Conservation (phyloP, 2,888 invertebrate genomes). For the Geotrupes spiniger region DNA sequence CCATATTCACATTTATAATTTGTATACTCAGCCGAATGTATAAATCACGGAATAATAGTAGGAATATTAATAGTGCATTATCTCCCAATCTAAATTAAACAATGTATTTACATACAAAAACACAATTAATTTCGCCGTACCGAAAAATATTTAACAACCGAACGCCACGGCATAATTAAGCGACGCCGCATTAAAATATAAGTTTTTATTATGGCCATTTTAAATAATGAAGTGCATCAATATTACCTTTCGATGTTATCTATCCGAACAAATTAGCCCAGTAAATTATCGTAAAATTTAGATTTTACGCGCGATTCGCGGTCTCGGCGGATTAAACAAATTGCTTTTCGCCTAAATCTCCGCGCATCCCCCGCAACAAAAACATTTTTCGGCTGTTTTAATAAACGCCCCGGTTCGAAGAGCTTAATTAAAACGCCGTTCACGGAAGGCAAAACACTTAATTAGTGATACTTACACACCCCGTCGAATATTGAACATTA, state of each 20-base stretch:
- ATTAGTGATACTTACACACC: too few species aligned
- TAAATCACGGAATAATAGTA: constrained; percentile 15
- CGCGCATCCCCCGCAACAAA: neutral
- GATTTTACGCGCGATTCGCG: too few species aligned
- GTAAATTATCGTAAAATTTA: neutral
- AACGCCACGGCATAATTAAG: neutral
- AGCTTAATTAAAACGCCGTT: constrained; percentile 12
- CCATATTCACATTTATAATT: too few species aligned
- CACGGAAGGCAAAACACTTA: too few species aligned
- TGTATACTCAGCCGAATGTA: too few species aligned
- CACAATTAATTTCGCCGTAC: constrained; percentile 1
- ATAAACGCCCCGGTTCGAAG: neutral
- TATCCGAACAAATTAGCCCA: neutral
- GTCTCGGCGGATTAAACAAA: too few species aligned
- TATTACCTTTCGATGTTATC: neutral
- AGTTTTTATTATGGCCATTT: neutral
- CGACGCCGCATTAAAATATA: neutral
- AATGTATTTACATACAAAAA: constrained; percentile 18
- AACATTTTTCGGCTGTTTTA: neutral
- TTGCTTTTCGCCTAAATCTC: neutral
- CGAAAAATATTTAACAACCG: neutral
- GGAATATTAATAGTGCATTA: constrained; percentile 23
- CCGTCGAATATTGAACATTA: too few species aligned
- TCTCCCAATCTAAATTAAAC: constrained; percentile 24
- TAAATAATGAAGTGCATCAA: constrained; percentile 1